phyloP scores from a whole-genome alignment of 2,888 invertebrate genomes.

The Thymelicus sylvestris region DNA sequence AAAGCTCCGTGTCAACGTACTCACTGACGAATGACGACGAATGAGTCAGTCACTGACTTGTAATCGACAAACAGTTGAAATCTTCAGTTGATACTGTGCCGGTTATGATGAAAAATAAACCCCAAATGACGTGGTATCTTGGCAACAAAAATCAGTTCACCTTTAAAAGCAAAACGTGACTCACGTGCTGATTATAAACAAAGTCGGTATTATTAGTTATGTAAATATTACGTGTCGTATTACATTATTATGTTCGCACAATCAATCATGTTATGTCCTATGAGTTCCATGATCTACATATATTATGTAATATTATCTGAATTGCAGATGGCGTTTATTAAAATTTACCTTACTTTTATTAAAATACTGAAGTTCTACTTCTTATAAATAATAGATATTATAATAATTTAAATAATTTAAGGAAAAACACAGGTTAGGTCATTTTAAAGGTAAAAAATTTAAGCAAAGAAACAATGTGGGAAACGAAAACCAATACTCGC shows the following conservation, averaged over 20 bases:
- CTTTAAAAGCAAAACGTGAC: slow-evolving; percentile 18
- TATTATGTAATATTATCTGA: too few relatives aligned
- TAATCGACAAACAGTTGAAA: slow-evolving; percentile 27
- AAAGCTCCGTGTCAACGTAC: slow-evolving; percentile 62
- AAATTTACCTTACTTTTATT: too few relatives aligned
- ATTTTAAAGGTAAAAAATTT: too few relatives aligned
- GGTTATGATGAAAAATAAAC: slow-evolving; percentile 5
- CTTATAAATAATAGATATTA: too few relatives aligned
- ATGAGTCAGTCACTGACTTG: slow-evolving; percentile 52
- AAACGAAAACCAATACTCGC: too few relatives aligned
- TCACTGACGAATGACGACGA: slow-evolving; percentile 49
- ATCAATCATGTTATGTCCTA: slow-evolving; percentile 25
- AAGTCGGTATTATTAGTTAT: slow-evolving; percentile 21
- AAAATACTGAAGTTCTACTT: too few relatives aligned
- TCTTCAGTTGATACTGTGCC: slow-evolving; percentile 17
- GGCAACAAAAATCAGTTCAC: slow-evolving; percentile 13
- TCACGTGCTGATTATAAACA: slow-evolving; percentile 19
- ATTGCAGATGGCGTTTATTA: too few relatives aligned
- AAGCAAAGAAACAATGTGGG: too few relatives aligned
- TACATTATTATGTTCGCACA: slow-evolving; percentile 16
- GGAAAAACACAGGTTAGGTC: too few relatives aligned
- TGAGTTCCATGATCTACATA: background rate
- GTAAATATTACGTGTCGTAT: slow-evolving; percentile 17
- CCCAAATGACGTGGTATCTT: slow-evolving; percentile 5
- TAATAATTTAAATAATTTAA: too few relatives aligned